Evolutionary conservation across 2,888 invertebrate genomes (phyloP).

Genomic region (Brachypalpus laphriformis): DNA sequence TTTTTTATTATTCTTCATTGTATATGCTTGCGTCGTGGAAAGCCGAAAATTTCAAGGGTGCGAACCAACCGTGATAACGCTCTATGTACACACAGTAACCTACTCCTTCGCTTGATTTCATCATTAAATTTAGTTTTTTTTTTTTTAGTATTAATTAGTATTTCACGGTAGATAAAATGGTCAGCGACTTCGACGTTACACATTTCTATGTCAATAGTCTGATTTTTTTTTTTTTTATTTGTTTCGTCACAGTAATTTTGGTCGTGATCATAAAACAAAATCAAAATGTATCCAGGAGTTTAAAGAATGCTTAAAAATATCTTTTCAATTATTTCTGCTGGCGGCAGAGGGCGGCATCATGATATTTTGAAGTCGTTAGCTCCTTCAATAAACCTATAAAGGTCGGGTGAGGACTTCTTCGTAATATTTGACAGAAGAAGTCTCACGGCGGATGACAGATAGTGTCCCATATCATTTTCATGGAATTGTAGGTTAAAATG

Average conservation of each 20-base stretch:
- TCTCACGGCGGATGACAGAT: background rate
- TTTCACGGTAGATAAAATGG: constrained; percentile 1
- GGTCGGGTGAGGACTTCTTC: background rate
- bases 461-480: background rate
- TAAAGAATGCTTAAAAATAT: background rate
- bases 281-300: background rate
- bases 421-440: background rate
- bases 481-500: background rate
- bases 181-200: constrained; percentile 13
- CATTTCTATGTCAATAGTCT: constrained; percentile 1
- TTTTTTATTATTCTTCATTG: background rate
- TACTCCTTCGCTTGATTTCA: background rate
- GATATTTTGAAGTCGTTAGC: background rate
- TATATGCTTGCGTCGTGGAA: background rate
- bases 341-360: background rate
- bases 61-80: constrained; percentile 10
- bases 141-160: constrained; percentile 18
- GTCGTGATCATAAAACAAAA: background rate
- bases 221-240: constrained; percentile 8
- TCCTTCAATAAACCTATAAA: background rate
- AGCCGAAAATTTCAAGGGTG: constrained; percentile 17
- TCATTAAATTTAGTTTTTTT: background rate
- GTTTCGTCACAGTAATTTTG: constrained; percentile 6
- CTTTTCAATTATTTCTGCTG: background rate
- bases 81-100: background rate